These are phyloP conservation scores for Bombyx mandarina DNA, from an alignment of 1,140 invertebrate genomes.

Conservation along the genomic window DNA sequence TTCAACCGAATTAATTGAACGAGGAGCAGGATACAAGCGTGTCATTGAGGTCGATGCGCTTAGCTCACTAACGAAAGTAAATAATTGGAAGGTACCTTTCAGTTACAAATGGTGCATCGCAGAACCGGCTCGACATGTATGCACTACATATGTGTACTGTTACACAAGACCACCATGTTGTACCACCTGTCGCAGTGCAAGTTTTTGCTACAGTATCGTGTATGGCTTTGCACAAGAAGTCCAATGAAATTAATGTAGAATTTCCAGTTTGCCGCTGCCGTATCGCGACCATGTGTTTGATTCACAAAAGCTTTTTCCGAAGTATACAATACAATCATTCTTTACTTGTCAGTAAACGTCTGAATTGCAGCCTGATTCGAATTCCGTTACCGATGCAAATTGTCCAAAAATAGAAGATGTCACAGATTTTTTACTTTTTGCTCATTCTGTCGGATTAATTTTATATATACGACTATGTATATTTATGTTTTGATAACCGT, in stretches of 20 bases:
- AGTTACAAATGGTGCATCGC: constrained; percentile 5
- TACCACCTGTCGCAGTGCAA: constrained; percentile 53
- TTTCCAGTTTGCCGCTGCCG: too few relatives aligned
- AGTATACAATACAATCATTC: too few relatives aligned
- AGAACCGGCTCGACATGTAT: constrained; percentile 39
- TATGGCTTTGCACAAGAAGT: background rate
- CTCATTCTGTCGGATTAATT: too few relatives aligned
- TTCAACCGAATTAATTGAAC: constrained; percentile 44
- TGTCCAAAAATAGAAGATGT: too few relatives aligned
- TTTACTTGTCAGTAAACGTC: too few relatives aligned
- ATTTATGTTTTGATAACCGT: too few relatives aligned
- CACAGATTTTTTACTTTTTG: too few relatives aligned
- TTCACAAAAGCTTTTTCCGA: too few relatives aligned
- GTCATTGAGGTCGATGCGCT: constrained; percentile 49
- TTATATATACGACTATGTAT: too few relatives aligned
- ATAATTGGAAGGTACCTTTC: constrained; percentile 4
- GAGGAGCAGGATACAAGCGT: constrained; percentile 33
- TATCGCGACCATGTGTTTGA: too few relatives aligned
- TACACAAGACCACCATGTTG: constrained; percentile 40
- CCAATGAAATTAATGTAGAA: background rate
- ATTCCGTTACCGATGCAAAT: too few relatives aligned
- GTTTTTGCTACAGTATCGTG: constrained; percentile 43
- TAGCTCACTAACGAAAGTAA: constrained; percentile 30
- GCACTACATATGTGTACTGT: constrained; percentile 25
- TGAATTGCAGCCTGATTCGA: too few relatives aligned